Percentiles rank a stretch among this genome's conserved stretches.
Conservation (phyloP, 2,797 vertebrate species). For the Nannoperca australis region DNA sequence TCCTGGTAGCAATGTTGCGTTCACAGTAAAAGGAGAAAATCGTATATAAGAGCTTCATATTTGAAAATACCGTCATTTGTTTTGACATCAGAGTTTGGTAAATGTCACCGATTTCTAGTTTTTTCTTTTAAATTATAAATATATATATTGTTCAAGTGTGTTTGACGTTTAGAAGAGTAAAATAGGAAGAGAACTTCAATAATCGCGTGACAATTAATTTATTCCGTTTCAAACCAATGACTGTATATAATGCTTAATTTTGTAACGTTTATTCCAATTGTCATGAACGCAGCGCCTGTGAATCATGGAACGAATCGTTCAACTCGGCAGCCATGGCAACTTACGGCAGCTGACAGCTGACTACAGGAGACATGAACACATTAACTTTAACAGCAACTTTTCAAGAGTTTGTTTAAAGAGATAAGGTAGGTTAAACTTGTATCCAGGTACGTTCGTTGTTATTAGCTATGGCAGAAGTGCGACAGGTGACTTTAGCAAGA, state of each 20-base stretch:
- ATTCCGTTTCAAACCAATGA: not conserved
- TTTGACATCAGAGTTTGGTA: not conserved
- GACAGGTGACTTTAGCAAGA: too few species aligned
- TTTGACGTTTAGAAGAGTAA: not conserved
- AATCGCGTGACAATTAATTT: not conserved
- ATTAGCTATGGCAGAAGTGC: fast-evolving
- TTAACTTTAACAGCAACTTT: not conserved
- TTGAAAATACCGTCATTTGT: not conserved
- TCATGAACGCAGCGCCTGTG: conserved; percentile 16
- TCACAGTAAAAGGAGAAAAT: fast-evolving
- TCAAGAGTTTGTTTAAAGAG: not conserved
- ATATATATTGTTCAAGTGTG: too few species aligned
- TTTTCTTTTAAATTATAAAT: not conserved
- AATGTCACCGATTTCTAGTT: fast-evolving
- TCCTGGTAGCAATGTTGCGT: conserved; percentile 28
- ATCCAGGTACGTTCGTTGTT: fast-evolving
- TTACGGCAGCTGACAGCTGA: conserved; percentile 21
- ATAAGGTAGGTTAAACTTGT: not conserved
- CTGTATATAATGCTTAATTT: too few species aligned
- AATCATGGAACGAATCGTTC: conserved; percentile 4
- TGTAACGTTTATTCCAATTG: fast-evolving
- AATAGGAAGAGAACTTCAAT: not conserved
- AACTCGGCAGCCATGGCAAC: conserved; percentile 67
- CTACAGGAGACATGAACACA: not conserved
- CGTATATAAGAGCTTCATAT: fast-evolving